Evolutionary conservation across 2,797 vertebrate species (phyloP).

Genomic region (Euphonia xanthogaster): DNA sequence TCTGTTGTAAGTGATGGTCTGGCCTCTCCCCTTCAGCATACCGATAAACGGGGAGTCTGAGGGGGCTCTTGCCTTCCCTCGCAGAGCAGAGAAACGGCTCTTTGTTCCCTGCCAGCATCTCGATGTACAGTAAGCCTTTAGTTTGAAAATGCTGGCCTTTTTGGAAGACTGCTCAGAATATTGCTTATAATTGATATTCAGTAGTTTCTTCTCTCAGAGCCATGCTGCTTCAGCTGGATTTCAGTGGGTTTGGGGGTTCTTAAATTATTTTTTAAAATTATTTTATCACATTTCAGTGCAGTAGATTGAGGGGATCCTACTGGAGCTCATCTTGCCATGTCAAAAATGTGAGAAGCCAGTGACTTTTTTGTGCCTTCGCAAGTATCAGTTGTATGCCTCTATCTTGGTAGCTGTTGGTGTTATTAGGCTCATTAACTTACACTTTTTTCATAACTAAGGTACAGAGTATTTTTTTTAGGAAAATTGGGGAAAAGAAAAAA

Average conservation of each 20-base stretch:
- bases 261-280: accelerated
- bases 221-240: neutral
- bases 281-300: neutral
- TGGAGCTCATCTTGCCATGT: neutral
- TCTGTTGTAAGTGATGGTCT: neutral
- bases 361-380: neutral
- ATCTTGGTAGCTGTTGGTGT: neutral
- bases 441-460: neutral
- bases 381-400: neutral
- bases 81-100: neutral
- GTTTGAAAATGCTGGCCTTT: neutral
- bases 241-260: accelerated
- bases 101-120: neutral
- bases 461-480: neutral
- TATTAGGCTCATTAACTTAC: neutral
- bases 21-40: neutral
- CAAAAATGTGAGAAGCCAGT: neutral
- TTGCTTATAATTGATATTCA: neutral
- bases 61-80: neutral
- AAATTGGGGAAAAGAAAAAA: neutral
- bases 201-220: neutral
- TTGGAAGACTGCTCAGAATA: neutral
- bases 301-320: neutral
- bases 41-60: no score
- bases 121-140: neutral